A percentile compares a stretch with the other conserved stretches of the same genome.
Conservation (phyloP, 1,140 invertebrate species). For the Cydia strobilella region DNA sequence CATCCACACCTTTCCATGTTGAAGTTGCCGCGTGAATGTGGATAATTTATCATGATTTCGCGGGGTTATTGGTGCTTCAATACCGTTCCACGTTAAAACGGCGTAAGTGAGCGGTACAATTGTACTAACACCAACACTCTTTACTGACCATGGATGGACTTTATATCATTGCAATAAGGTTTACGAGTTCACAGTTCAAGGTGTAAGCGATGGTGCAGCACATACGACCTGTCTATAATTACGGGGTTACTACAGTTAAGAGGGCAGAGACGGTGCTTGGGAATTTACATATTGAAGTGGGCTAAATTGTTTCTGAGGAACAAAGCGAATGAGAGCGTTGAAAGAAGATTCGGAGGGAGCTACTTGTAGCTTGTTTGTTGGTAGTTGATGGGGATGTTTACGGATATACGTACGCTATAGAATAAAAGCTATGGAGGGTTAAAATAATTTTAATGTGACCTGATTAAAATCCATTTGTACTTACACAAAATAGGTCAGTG, state of each 20-base stretch:
- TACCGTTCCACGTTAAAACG: neutral
- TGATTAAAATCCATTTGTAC: neutral
- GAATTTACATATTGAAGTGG: slow-evolving; percentile 65
- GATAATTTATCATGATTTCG: slow-evolving; percentile 78
- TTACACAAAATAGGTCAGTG: neutral
- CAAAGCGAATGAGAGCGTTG: slow-evolving; percentile 43
- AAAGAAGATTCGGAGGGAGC: slow-evolving; percentile 30
- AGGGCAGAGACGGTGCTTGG: slow-evolving; percentile 49
- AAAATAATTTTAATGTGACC: neutral
- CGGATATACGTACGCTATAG: neutral
- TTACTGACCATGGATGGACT: too few relatives aligned
- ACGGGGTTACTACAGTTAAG: slow-evolving; percentile 40
- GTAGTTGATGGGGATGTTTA: slow-evolving; percentile 1
- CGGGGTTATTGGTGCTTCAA: slow-evolving; percentile 61
- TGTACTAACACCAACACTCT: neutral
- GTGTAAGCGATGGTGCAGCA: neutral
- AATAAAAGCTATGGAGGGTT: neutral
- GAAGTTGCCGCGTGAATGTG: slow-evolving; percentile 62
- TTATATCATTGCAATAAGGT: too few relatives aligned
- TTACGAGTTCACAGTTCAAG: too few relatives aligned
- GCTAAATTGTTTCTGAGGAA: slow-evolving; percentile 56
- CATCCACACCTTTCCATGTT: slow-evolving; percentile 50
- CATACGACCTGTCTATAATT: slow-evolving; percentile 10
- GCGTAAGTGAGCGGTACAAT: neutral
- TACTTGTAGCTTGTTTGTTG: slow-evolving; percentile 25